A percentile compares a stretch with the other conserved stretches of the same genome.
Conservation (phyloP, 2,888 invertebrate species). For the Eupithecia subfuscata region DNA sequence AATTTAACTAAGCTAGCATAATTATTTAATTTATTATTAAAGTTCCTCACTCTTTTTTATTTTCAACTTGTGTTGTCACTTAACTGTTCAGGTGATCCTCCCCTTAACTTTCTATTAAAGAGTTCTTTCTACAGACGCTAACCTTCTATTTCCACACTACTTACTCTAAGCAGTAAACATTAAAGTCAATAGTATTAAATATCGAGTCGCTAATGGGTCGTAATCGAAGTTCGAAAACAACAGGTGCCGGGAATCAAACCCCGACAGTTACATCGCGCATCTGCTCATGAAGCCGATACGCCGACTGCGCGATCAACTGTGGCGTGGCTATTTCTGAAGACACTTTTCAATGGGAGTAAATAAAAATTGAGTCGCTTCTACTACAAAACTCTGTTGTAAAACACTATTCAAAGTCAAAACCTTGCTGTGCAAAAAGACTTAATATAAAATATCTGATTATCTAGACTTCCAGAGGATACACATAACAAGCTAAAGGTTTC, state of each 20-base stretch:
- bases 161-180: conserved; percentile 31
- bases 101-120: neutral
- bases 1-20: too few relatives aligned
- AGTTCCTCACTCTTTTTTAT: too few relatives aligned
- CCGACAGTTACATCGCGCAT: conserved; percentile 72
- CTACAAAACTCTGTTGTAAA: too few relatives aligned
- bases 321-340: conserved; percentile 56
- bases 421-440: too few relatives aligned
- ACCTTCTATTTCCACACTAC: conserved; percentile 24
- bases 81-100: too few relatives aligned
- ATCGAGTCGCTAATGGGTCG: conserved; percentile 77
- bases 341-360: conserved; percentile 27
- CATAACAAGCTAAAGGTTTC: too few relatives aligned
- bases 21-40: too few relatives aligned
- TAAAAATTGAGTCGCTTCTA: neutral
- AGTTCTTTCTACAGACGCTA: neutral
- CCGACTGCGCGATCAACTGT: conserved; percentile 33
- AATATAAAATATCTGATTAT: too few relatives aligned
- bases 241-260: conserved; percentile 81
- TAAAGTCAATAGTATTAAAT: conserved; percentile 67
- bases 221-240: conserved; percentile 79
- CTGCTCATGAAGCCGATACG: conserved; percentile 59
- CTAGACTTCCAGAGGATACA: too few relatives aligned
- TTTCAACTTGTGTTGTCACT: too few relatives aligned
- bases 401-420: too few relatives aligned